Evolutionary conservation across 64 coral and sea anemone species (phyloP).

Genomic region (Anthopleura sola): DNA sequence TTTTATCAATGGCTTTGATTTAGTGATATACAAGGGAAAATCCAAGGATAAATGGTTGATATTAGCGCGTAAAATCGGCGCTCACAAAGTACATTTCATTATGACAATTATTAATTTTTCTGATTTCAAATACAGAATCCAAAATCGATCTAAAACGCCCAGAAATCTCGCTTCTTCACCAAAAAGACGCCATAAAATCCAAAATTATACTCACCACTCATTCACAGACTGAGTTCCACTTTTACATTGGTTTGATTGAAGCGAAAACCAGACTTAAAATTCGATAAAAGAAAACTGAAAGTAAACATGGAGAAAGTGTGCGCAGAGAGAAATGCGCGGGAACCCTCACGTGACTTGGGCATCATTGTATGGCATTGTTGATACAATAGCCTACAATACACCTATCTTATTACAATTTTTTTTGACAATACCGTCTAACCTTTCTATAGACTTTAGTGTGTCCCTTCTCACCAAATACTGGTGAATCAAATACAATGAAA

Average conservation of each 20-base stretch:
- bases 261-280: background rate
- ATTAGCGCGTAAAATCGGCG: background rate
- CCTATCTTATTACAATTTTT: background rate
- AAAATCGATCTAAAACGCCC: background rate
- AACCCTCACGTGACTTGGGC: conserved; percentile 13
- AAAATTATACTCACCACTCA: background rate
- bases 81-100: conserved; percentile 13
- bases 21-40: background rate
- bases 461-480: background rate
- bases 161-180: background rate
- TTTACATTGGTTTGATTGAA: background rate
- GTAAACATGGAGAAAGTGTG: conserved; percentile 18
- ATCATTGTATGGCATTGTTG: background rate
- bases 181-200: background rate
- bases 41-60: background rate
- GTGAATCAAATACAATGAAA: too few relatives aligned
- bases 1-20: background rate
- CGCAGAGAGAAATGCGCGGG: conserved; percentile 26
- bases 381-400: background rate
- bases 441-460: background rate
- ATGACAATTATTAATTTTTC: background rate
- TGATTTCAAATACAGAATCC: background rate
- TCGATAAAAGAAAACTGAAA: conserved; percentile 11
- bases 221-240: background rate
- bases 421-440: background rate